Percentiles rank a stretch among this genome's conserved stretches.
Evolutionary conservation across 2,888 invertebrate species (phyloP).

Genomic region (Cephus sareptanus): DNA sequence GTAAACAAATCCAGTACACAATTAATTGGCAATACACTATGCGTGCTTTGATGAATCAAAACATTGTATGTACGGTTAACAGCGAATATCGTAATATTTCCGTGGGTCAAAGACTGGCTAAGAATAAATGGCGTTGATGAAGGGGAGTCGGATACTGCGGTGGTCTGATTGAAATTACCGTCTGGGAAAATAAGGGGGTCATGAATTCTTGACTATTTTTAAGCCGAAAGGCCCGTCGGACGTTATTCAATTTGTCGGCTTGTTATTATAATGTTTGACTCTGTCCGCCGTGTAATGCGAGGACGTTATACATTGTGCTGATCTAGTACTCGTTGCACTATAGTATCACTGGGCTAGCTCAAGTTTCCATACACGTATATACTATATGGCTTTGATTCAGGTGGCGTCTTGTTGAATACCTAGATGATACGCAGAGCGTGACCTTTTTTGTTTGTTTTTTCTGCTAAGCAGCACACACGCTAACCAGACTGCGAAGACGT

Average conservation of each 20-base stretch:
- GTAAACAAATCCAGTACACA: not conserved
- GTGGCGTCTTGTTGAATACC: not conserved
- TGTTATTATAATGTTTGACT: not conserved
- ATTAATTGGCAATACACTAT: not conserved
- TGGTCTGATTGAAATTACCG: not conserved
- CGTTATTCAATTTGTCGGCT: constrained; percentile 37
- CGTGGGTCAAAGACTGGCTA: not conserved
- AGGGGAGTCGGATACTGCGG: not conserved
- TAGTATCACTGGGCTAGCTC: not conserved
- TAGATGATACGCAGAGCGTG: not conserved
- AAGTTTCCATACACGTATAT: not conserved
- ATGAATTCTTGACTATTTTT: constrained; percentile 32
- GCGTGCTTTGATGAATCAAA: too few relatives aligned
- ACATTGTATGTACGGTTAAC: not conserved
- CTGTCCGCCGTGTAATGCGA: not conserved
- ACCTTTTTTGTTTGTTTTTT: not conserved
- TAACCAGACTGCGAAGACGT: not conserved
- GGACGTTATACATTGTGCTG: not conserved
- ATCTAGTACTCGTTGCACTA: not conserved
- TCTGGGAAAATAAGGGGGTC: not conserved
- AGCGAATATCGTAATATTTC: not conserved
- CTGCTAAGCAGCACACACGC: not conserved
- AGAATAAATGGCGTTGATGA: not conserved
- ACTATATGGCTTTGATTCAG: not conserved
- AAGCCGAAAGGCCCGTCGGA: constrained; percentile 22